Base-by-base conservation (phyloP, 2,113 vertebrate species). In the Choloepus hoffmanni region DNA sequence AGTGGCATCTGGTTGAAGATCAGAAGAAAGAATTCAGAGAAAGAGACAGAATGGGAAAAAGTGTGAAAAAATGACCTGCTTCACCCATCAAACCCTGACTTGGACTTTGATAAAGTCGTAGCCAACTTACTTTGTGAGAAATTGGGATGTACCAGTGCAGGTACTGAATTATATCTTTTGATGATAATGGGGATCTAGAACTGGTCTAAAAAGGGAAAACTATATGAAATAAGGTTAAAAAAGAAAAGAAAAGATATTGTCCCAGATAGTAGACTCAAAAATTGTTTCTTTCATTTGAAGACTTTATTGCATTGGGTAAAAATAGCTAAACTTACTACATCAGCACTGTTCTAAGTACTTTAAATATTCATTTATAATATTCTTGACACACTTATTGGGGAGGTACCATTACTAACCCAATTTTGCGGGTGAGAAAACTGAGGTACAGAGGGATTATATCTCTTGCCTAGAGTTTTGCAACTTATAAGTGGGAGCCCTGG, bases 1-100 rank as follows among this genome's bases (percentile, higher is more conserved):
- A 72, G 45, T 26, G 36, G 9, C 55, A 82, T 70, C 50, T 90
- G 55, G 67, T 78, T 77, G 48, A 67, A 48, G n/a, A 94, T 53
- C 67, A 94, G 72, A 96, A 95, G 85, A 72, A 92, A 89, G 48
- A 76, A 85, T 36, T 92, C 81, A 72, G 72, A 87, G 60, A 91
- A 85, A 77, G 55, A 84, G 85, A 76, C 3, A 86, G 67, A 36
- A 36, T 36, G 36, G 36, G 36, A 36, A 36, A 36, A 92, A 90
- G 6, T 12, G 43, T 43, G 13, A 28, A 33, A 26, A 72, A 45
- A 45, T 14, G 70, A 48, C 55, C 81, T 60, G 1, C 55, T 78
- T 85, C 62, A 78, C 36, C 43, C 63, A 33, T 11, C 7, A 58
- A 92, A 94, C 58, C 4, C 36, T 12, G 43, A 28, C 40, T n/a